Evolutionary conservation across 2,888 invertebrate species (phyloP), one percentile per base, ranked within the genome.

Genomic region (Plagodis pulveraria): DNA sequence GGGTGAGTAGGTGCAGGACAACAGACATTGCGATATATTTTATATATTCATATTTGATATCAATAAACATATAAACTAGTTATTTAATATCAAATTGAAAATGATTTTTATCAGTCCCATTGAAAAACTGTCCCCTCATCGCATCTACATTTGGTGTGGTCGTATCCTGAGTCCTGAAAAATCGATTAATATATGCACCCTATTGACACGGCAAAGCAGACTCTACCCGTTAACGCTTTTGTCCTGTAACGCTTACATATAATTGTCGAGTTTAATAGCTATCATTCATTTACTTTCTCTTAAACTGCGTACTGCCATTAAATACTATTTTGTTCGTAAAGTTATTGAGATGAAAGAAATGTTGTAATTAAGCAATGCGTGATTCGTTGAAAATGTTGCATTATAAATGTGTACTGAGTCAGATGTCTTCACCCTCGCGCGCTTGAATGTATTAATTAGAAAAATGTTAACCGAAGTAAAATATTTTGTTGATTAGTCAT

Each of bases 191-290:
- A 58, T 71, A 56, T 73, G 44, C 70, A 69, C 69, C 65, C 62
- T 77, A 72, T 54, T 53, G 32, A 62, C 65, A 67, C 62, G 62
- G 63, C 48, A 67, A 60, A 62, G 57, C 56, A 54, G 63, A 70
- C 70, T 64, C 66, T 72, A 69, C 73, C 73, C 69, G 73, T 76
- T 75, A 75, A 72, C 71, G 75, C 77, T 76, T 79, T 80, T 80
- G 80, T 84, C 77, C 81, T 76, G 78, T 75, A 75, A 70, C 72
- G 65, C 68, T 67, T 65, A 76, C 72, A 77, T 75, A 74, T 81
- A 80, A 82, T 82, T 82, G 83, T 82, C 76, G 73, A 75, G 70
- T 71, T 77, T 83, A 85, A 84, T 86, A 78, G 77, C 67, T 60
- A 63, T 76, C 77, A 81, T 84, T 77, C 78, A 77, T 84, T 78